Conservation (phyloP, 2,888 invertebrate genomes). For the Mythimna lalbum region DNA sequence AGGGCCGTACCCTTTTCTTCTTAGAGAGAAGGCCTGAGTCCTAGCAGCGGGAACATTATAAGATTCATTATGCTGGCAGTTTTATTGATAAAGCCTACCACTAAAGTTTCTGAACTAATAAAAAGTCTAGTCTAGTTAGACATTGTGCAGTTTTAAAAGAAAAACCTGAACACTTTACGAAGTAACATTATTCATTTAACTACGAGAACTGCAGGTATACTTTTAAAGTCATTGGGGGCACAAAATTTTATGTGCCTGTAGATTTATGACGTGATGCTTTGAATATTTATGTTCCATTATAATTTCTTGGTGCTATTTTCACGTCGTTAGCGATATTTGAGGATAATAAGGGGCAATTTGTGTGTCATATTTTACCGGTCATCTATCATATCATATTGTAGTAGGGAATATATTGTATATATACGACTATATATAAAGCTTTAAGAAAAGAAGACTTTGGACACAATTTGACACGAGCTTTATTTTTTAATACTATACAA, state of each 20-base stretch:
- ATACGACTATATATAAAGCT: background rate
- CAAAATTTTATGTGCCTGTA: background rate
- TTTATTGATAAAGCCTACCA: background rate
- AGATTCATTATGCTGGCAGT: background rate
- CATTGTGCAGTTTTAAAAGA: background rate
- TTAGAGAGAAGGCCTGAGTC: too few species aligned
- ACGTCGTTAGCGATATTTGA: constrained; percentile 26
- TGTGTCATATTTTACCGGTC: constrained; percentile 28
- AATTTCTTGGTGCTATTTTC: constrained; percentile 5
- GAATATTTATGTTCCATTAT: background rate
- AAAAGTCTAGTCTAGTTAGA: background rate
- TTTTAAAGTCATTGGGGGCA: background rate
- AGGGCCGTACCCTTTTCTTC: too few species aligned
- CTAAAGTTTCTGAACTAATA: background rate
- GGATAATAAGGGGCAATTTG: constrained; percentile 30
- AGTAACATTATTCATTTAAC: background rate
- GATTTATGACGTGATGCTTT: background rate
- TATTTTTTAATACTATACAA: background rate
- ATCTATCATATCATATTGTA: constrained; percentile 28
- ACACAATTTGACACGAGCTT: background rate
- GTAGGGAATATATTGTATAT: constrained; percentile 2
- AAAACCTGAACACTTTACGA: background rate
- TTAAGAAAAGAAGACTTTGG: background rate
- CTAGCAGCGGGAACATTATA: too few species aligned
- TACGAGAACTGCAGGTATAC: background rate